Evolutionary conservation across 92 coral and sea anemone genomes (phyloP), one percentile per base, ranked within the genome.

Genomic region (Zoanthus sociatus): DNA sequence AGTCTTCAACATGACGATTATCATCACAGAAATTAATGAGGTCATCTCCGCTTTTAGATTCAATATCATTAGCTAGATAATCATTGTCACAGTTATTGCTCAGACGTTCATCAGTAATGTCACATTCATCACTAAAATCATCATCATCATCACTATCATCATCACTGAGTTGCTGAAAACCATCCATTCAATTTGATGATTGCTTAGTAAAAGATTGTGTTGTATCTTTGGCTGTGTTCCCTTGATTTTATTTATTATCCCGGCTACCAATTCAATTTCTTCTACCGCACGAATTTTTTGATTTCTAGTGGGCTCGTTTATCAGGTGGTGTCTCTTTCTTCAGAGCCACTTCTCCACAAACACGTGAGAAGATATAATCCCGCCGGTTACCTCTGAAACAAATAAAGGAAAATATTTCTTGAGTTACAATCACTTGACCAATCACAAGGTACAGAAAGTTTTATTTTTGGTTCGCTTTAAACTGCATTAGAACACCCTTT

Each of bases 331-430:
- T 26, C 26, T 26, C 26, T 26, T 44, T n/a, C 56, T 81, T 45
- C 46, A 45, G 46, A 20, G 21, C 85, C 85, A 68, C 18, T 81
- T 63, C 60, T 81, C 56, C 51, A 46, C 42, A 51, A 81, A 81
- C 18, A 20, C 61, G 12, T n/a, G 58, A n/a, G 26, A 26, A 26
- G 26, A 26, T 26, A 26, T 26, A 26, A 26, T 26, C 26, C 26
- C 26, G 26, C 26, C 26, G 26, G 26, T 26, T 26, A 26, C 26
- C 26, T 26, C 26, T 26, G 26, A 26, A 26, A 26, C 26, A 46
- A 12, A 81, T 53, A 61, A 16, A 18, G 16, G 16, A 44, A 3
- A 30, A 79, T n/a, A 47, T 32, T 81, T 44, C 0, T 42, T 14
- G 37, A 3, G 13, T 11, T 11, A n/a, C 54, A 1, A 7, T n/a